Evolutionary conservation across 1,140 invertebrate genomes (phyloP).

Genomic region (Drosophila auraria): DNA sequence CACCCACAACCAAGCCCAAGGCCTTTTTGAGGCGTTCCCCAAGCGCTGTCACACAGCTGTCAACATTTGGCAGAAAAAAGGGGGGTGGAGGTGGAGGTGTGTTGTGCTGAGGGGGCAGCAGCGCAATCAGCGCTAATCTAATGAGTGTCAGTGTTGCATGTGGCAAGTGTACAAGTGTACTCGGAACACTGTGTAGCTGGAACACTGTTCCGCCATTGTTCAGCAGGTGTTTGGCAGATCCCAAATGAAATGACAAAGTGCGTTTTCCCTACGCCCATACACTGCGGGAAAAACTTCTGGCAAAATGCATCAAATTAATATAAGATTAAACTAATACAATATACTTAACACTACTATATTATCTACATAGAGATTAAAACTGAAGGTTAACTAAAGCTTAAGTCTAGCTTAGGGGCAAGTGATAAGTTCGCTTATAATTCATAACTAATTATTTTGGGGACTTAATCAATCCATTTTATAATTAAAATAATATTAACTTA

Average conservation of each 20-base stretch:
- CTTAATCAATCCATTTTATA: no score
- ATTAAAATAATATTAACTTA: no score
- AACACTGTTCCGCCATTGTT: constrained; percentile 24
- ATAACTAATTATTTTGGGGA: no score
- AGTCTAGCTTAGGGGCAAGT: no score
- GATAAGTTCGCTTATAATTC: no score
- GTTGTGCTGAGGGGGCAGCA: constrained; percentile 1
- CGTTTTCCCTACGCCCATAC: constrained; percentile 1
- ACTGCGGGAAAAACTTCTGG: not conserved
- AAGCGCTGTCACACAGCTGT: constrained; percentile 58
- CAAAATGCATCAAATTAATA: not conserved
- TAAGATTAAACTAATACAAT: no score
- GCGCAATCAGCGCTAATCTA: constrained; percentile 73
- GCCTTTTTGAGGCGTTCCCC: constrained; percentile 51
- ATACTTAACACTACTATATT: no score
- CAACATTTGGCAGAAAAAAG: constrained; percentile 43
- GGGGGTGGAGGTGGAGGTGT: not conserved
- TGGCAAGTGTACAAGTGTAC: constrained; percentile 28
- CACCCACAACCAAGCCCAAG: constrained; percentile 21
- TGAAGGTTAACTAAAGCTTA: not conserved
- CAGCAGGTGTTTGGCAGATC: constrained; percentile 35
- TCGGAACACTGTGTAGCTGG: not conserved
- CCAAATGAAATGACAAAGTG: constrained; percentile 36
- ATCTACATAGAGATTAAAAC: not conserved
- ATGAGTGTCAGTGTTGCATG: constrained; percentile 66